Evolutionary conservation across 53 echinoderm and acorn worm species (phyloP).

Genomic region (Apostichopus leukothele): DNA sequence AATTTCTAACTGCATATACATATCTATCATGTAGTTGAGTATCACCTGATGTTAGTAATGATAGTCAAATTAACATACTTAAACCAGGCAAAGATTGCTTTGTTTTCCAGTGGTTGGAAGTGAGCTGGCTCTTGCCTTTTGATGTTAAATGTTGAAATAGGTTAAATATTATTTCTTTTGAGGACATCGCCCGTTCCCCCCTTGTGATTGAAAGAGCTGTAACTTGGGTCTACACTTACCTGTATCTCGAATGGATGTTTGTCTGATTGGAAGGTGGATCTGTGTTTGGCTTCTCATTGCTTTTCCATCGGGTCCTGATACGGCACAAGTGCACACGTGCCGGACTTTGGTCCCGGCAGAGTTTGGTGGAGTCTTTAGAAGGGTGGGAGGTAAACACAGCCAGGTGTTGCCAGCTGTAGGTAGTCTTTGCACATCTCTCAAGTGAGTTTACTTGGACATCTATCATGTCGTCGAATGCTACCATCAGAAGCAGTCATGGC

Average conservation of each 20-base stretch:
- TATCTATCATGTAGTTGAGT: too few relatives aligned
- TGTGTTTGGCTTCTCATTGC: neutral
- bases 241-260: neutral
- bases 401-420: conserved; percentile 2
- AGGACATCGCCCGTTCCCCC: too few relatives aligned
- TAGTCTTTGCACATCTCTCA: neutral
- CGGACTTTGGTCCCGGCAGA: conserved; percentile 2
- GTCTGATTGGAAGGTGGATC: neutral
- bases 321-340: conserved; percentile 5
- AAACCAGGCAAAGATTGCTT: too few relatives aligned
- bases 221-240: neutral
- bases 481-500: neutral
- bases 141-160: too few relatives aligned
- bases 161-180: too few relatives aligned
- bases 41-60: too few relatives aligned
- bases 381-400: conserved; percentile 1
- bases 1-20: too few relatives aligned
- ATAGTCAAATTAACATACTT: too few relatives aligned
- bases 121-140: too few relatives aligned
- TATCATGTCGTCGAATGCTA: neutral
- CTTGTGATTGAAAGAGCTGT: too few relatives aligned
- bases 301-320: neutral
- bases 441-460: neutral
- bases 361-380: neutral
- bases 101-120: too few relatives aligned